Percentiles rank a stretch among this genome's conserved stretches.
Conservation (phyloP, 2,797 vertebrate genomes). For the Premnoplex brunnescens region DNA sequence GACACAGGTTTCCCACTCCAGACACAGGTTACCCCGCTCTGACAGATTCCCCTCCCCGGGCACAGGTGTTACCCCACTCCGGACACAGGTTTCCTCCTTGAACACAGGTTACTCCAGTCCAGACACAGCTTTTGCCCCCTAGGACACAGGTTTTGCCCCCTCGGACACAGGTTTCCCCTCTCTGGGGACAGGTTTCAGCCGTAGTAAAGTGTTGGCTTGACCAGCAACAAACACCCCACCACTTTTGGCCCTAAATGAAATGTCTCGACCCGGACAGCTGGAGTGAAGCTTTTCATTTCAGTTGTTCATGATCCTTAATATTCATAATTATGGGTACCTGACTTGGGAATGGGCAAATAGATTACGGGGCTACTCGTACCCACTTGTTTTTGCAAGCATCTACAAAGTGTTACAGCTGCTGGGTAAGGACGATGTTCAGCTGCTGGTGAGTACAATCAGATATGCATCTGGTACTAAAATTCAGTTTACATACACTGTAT, state of each 20-base stretch:
- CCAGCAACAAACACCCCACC: accelerated
- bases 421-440: conserved; percentile 80
- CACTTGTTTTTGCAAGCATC: conserved; percentile 87
- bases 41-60: too few species aligned
- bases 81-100: too few species aligned
- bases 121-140: too few species aligned
- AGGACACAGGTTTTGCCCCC: too few species aligned
- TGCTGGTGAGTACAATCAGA: conserved; percentile 82
- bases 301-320: conserved; percentile 70
- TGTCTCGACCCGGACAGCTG: neutral
- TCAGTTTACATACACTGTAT: neutral
- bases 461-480: neutral
- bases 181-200: accelerated
- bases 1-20: too few species aligned
- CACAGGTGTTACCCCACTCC: too few species aligned
- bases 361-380: conserved; percentile 89
- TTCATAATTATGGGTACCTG: conserved; percentile 87
- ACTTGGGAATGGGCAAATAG: conserved; percentile 96
- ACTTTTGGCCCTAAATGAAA: too few species aligned
- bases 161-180: neutral
- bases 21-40: neutral
- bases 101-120: too few species aligned
- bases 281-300: neutral
- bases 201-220: too few species aligned
- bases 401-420: conserved; percentile 87